These are phyloP conservation scores for Alviniconcha marisindica DNA, from an alignment of 1,140 invertebrate genomes.

Conservation along the genomic window DNA sequence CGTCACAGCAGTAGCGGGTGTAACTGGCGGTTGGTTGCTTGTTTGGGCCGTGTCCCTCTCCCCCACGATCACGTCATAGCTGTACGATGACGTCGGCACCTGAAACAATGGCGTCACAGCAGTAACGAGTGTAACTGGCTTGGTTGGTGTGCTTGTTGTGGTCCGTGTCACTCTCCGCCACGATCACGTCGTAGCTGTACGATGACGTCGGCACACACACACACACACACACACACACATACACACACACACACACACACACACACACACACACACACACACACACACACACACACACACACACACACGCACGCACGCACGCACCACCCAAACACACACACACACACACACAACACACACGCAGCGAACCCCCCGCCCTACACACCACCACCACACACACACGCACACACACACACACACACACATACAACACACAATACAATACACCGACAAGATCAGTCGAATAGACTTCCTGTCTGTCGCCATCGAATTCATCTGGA, in stretches of 20 bases:
- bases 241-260: constrained; percentile 18
- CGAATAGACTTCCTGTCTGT: too few species aligned
- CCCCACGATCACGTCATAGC: constrained; percentile 17
- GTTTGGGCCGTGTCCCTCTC: constrained; percentile 46
- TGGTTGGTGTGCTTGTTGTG: constrained; percentile 45
- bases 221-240: constrained; percentile 20
- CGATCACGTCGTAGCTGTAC: constrained; percentile 14
- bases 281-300: constrained; percentile 26
- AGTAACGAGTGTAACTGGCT: constrained; percentile 39
- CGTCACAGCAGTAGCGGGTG: constrained; percentile 43
- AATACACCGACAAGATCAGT: background rate
- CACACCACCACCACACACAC: background rate
- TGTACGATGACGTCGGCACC: constrained; percentile 25
- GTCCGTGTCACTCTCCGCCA: constrained; percentile 30
- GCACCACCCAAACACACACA: background rate
- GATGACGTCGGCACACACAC: constrained; percentile 22
- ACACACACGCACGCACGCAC: constrained; percentile 14
- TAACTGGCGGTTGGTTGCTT: constrained; percentile 45
- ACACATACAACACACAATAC: background rate
- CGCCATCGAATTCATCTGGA: too few species aligned
- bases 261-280: constrained; percentile 20
- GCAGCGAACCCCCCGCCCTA: background rate
- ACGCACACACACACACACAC: background rate
- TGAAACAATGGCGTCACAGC: constrained; percentile 43
- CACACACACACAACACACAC: constrained; percentile 9